Conservation (phyloP, 1,140 invertebrate genomes). For the Drosophila nigrodunni region DNA sequence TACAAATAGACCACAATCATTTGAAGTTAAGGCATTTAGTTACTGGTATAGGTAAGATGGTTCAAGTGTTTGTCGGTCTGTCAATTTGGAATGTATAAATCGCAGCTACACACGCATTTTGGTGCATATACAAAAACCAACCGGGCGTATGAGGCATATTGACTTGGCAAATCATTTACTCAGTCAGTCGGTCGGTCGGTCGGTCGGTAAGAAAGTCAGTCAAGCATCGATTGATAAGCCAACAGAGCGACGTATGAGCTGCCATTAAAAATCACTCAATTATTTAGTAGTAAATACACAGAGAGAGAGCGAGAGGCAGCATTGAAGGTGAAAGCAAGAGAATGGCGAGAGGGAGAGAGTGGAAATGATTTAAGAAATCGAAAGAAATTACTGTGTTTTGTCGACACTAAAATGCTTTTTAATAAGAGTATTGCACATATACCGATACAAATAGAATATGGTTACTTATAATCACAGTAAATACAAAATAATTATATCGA, state of each 20-base stretch:
- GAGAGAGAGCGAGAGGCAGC: no score
- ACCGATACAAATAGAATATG: conserved; percentile 1
- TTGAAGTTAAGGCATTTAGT: conserved; percentile 49
- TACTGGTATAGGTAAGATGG: conserved; percentile 6
- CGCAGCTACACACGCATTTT: conserved; percentile 54
- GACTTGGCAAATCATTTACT: conserved; percentile 23
- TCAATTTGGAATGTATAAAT: conserved; percentile 41
- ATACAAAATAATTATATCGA: no score
- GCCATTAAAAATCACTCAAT: conserved; percentile 63
- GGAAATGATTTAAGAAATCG: conserved; percentile 23
- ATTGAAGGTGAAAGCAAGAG: no score
- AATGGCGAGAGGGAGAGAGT: not conserved
- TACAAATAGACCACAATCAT: conserved; percentile 25
- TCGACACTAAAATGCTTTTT: conserved; percentile 53
- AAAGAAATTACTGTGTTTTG: conserved; percentile 27
- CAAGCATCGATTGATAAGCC: conserved; percentile 62
- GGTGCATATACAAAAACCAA: conserved; percentile 22
- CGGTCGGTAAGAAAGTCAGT: conserved; percentile 1
- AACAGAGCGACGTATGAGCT: conserved; percentile 44
- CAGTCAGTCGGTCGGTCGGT: conserved; percentile 9
- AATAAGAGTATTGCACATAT: conserved; percentile 42
- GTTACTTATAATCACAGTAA: conserved; percentile 4
- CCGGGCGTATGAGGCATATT: conserved; percentile 19
- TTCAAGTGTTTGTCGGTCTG: conserved; percentile 23
- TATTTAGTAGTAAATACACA: conserved; percentile 53